Evolutionary conservation across 1,140 invertebrate species (phyloP).

Genomic region (Physella acuta): DNA sequence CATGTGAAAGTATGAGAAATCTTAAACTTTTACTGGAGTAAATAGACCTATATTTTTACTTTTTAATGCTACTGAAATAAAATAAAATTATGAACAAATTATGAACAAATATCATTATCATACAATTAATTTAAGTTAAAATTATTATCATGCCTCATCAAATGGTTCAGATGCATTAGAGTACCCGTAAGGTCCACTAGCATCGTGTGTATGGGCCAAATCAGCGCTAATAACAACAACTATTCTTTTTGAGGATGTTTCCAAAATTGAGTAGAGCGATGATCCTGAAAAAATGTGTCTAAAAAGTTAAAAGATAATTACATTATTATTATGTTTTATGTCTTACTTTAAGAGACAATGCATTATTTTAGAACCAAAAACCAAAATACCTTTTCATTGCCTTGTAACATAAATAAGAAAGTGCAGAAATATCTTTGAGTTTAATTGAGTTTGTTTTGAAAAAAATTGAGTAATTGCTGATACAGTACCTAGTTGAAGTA

Average conservation of each 20-base stretch:
- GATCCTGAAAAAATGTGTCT: constrained; percentile 21
- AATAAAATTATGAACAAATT: not conserved
- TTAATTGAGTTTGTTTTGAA: too few species aligned
- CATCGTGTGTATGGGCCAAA: constrained; percentile 38
- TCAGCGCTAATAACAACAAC: constrained; percentile 41
- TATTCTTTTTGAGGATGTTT: constrained; percentile 25
- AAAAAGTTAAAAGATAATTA: not conserved
- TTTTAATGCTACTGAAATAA: not conserved
- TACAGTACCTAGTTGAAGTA: constrained; percentile 34
- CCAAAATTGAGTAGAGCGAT: constrained; percentile 30
- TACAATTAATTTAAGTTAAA: not conserved
- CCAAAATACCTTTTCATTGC: too few species aligned
- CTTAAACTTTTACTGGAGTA: not conserved
- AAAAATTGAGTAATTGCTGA: not conserved
- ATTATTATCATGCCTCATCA: constrained; percentile 31
- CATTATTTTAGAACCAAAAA: too few species aligned
- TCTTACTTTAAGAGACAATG: too few species aligned
- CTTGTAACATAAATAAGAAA: too few species aligned
- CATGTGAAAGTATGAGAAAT: not conserved
- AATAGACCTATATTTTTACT: not conserved
- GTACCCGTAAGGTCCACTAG: constrained; percentile 40
- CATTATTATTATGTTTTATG: too few species aligned
- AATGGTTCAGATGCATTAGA: constrained; percentile 40
- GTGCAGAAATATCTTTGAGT: too few species aligned
- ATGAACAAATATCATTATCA: not conserved